Base-by-base conservation (phyloP, 2,113 vertebrate species). In the Etheostoma spectabile region DNA sequence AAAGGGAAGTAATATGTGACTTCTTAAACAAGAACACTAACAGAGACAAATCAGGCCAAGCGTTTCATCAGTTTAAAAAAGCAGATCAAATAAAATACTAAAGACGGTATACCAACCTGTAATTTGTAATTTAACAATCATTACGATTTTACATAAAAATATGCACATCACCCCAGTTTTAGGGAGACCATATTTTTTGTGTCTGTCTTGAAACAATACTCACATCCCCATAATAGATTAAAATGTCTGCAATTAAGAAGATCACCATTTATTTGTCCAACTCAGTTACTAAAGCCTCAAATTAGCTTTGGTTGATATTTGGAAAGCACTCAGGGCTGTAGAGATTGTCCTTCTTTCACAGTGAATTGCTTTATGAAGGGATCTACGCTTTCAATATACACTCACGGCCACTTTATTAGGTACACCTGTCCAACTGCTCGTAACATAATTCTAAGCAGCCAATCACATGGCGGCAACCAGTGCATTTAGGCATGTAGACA, bases 1-100 rank as follows among this genome's bases (percentile, higher is more conserved):
- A 74, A 63, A 24, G 73, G n/a, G 49, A 75, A 64, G 73, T 65
- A 5, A 30, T 10, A 14, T 27, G 6, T 22, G 56, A 46, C 21
- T 24, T 12, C 4, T 16, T n/a, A 16, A 7, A 48, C 45, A 27
- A 59, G 18, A 46, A 68, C 18, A 4, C 4, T 30, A 67, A 21
- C 11, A 66, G 65, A 35, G 6, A 52, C 65, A 11, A 19, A 27
- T 11, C 15, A 10, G 62, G 62, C 22, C 62, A 27, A 48, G 24
- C 2, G 0, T 46, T 22, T 45, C 4, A 46, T 46, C n/a, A 5
- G 62, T 24, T 64, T 64, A 4, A 27, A 65, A 48, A 38, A 12
- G 10, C 22, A 48, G 4, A 11, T 18, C 1, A 5, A 22, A 42
- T n/a, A 30, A 30, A 30, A 30, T 21, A 5, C 27, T 13, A 59